Base-by-base conservation (phyloP, 92 coral and sea anemone species). In the Umimayanthus kanabou region DNA sequence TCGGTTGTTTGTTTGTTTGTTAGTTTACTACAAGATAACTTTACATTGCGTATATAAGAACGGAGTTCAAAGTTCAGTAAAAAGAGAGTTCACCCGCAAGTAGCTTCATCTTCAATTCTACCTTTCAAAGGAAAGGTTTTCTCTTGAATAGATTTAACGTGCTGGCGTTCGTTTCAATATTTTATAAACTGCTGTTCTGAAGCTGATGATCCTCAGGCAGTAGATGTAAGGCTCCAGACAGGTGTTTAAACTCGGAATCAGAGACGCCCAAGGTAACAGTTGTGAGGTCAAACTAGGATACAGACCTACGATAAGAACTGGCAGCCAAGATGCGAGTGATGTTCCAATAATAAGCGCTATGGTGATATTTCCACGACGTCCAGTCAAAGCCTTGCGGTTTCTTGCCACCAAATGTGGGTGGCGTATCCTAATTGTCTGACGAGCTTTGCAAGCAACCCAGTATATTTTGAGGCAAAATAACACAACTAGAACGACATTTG, bases 211-310 rank as follows among this genome's bases (percentile, higher is more conserved):
- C 23, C 77, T 73, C 13, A 7, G 13, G 77, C 45, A 73, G 15
- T 29, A 73, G 42, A 73, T 73, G 22, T 29, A 30, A 28, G 77
- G 77, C 42, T 73, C 77, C 18, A 73, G 43, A 73, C 77, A 73
- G 43, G 77, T 39, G 43, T 39, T 73, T 5, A 14, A 29, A 16
- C 45, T 13, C 13, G 45, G 77, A 6, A 73, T 26, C 77, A 73
- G 45, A 29, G 77, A 73, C 47, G 22, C 77, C 77, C 77, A 73
- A 22, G 77, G 77, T 28, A 73, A 73, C 77, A 73, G 43, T 33
- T 33, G 39, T 33, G 77, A 73, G 18, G 43, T 33, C 43, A 7
- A 4, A 13, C 45, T 37, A 4, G 77, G 8, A 39, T 30, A 73
- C 77, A 73, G 25, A 73, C 45, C 20, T 33, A 73, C 18, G 14